Conservation (phyloP, 2,797 vertebrate species). For the Trematomus bernacchii region DNA sequence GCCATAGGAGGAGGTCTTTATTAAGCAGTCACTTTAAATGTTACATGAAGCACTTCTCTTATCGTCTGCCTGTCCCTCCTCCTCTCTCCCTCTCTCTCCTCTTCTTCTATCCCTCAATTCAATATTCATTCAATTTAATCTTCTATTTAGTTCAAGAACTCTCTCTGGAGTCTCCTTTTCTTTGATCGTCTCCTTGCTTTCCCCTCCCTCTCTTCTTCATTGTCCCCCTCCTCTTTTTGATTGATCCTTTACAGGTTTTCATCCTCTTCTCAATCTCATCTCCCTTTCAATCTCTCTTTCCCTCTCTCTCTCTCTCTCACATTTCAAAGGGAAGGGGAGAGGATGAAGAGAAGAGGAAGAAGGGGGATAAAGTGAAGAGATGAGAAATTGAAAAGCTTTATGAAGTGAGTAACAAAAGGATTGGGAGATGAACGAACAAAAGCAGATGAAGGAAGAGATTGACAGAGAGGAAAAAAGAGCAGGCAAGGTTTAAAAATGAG, state of each 20-base stretch:
- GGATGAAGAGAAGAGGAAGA: background rate
- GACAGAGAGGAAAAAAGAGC: conserved; percentile 3
- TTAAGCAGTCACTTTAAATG: conserved; percentile 54
- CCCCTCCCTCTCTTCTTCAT: conserved; percentile 39
- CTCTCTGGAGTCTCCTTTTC: conserved; percentile 71
- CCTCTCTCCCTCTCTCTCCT: background rate
- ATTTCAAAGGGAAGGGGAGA: conserved; percentile 42
- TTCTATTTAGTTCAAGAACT: conserved; percentile 76
- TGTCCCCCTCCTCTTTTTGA: conserved; percentile 43
- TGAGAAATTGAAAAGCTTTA: conserved; percentile 56
- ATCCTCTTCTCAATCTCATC: conserved; percentile 71
- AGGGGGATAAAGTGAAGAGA: conserved; percentile 10
- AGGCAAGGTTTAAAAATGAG: conserved; percentile 28
- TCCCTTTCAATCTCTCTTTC: conserved; percentile 53
- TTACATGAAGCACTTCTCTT: conserved; percentile 36
- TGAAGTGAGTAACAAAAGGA: conserved; percentile 37
- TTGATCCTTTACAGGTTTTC: conserved; percentile 65
- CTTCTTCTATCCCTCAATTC: conserved; percentile 57
- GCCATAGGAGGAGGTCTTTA: conserved; percentile 39
- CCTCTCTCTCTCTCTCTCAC: background rate
- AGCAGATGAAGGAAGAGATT: conserved; percentile 24
- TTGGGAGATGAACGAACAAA: conserved; percentile 30
- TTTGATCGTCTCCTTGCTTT: conserved; percentile 68
- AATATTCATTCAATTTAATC: conserved; percentile 80
- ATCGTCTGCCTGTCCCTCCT: conserved; percentile 34